Percentiles rank a stretch among this genome's conserved stretches.
Evolutionary conservation across 2,888 invertebrate genomes (phyloP).

Genomic region (Allygus modestus): DNA sequence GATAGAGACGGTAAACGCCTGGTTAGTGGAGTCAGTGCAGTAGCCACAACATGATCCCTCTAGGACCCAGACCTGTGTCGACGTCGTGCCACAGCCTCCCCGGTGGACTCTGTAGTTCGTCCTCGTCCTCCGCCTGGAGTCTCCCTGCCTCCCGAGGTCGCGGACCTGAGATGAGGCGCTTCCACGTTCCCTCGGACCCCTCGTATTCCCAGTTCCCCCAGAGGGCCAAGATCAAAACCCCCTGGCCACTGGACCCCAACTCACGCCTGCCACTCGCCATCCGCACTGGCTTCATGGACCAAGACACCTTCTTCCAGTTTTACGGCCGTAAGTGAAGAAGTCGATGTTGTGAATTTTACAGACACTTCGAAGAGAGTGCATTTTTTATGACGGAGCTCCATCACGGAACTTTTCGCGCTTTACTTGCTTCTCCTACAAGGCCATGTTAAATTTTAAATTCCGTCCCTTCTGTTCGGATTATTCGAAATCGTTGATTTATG

Average conservation of each 20-base stretch:
- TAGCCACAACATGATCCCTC: too few relatives aligned
- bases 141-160: background rate
- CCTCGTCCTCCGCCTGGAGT: background rate
- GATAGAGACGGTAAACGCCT: background rate
- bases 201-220: background rate
- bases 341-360: conserved; percentile 29
- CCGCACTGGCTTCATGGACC: conserved; percentile 62
- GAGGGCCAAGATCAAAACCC: conserved; percentile 37
- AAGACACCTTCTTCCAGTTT: conserved; percentile 63
- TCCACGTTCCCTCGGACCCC: background rate
- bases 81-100: too few relatives aligned
- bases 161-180: background rate
- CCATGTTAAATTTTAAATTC: too few relatives aligned
- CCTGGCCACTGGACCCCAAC: conserved; percentile 35
- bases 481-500: too few relatives aligned
- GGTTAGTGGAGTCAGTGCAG: background rate
- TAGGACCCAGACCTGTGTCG: background rate
- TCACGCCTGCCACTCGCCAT: conserved; percentile 52
- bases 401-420: background rate
- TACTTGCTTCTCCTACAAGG: background rate
- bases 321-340: conserved; percentile 60
- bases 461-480: too few relatives aligned
- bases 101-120: background rate
- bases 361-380: background rate
- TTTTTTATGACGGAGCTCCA: too few relatives aligned